Percentiles rank a stretch among this genome's conserved stretches.
These are phyloP conservation scores for Phorcus lineatus DNA, from an alignment of 2,888 invertebrate genomes.

Conservation along the genomic window DNA sequence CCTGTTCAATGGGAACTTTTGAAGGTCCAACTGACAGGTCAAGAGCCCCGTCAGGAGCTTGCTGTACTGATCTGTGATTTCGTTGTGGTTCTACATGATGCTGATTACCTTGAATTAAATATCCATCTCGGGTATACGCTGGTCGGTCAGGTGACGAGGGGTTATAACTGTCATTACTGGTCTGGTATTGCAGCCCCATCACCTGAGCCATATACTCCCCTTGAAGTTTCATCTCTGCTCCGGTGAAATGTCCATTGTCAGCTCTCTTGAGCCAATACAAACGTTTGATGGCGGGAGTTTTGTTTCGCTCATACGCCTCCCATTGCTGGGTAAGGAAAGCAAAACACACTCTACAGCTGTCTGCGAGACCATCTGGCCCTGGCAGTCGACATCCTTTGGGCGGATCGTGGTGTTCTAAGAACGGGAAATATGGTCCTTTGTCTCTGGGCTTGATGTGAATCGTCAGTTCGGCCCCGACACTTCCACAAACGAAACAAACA, in stretches of 20 bases:
- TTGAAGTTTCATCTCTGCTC: constrained; percentile 84
- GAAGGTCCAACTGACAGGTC: constrained; percentile 58
- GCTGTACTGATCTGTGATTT: neutral
- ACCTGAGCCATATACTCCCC: constrained; percentile 95
- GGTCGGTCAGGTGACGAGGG: constrained; percentile 33
- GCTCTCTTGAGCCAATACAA: constrained; percentile 94
- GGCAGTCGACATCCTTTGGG: constrained; percentile 82
- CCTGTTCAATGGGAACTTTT: constrained; percentile 16
- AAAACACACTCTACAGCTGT: constrained; percentile 90
- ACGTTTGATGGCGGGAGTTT: constrained; percentile 89
- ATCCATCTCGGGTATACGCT: constrained; percentile 22
- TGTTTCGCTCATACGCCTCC: constrained; percentile 91
- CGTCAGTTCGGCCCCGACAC: constrained; percentile 62
- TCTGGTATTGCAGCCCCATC: constrained; percentile 77
- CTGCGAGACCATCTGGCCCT: constrained; percentile 78
- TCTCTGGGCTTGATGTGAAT: constrained; percentile 60
- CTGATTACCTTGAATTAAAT: neutral
- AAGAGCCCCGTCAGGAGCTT: constrained; percentile 53
- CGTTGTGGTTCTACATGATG: neutral
- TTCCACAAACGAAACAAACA: constrained; percentile 75
- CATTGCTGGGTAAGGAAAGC: constrained; percentile 91
- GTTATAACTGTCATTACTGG: constrained; percentile 38
- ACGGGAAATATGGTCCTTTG: constrained; percentile 87
- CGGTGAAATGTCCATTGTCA: constrained; percentile 89
- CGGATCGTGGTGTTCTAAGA: constrained; percentile 91